Base-by-base conservation (phyloP, 2,888 invertebrate genomes). In the Oscheius sp. region DNA sequence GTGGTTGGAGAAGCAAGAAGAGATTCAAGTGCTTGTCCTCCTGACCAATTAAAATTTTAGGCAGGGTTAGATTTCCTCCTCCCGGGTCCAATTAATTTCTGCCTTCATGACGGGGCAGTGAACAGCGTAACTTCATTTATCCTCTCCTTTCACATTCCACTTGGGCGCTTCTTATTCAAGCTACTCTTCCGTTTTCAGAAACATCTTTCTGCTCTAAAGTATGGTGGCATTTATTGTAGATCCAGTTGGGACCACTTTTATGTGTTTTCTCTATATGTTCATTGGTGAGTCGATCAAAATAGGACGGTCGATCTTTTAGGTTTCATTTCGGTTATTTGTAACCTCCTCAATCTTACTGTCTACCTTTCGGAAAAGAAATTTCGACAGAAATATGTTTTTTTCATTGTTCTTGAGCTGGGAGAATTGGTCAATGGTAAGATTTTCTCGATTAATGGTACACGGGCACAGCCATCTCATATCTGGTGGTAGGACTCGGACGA, bases 381-480 rank as follows among this genome's bases (percentile, higher is more conserved):
- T 12, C 45, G 82, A 12, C 73, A 52, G 45, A 84, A 83, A 43
- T 83, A 82, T 59, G 41, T 83, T 21, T 77, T 81, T 23, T 78
- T 81, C 53, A 73, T 83, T 43, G 79, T 78, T n/a, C 56, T 84
- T 6, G 84, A 84, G 58, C 16, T 72, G 16, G 84, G 84, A 56
- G 84, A 84, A 52, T 56, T 84, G 18, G 49, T 84, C 9, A 82
- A 84, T 66, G 84, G 84, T 72, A 13, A 49, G 16, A n/a, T 35
- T 3, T 35, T 18, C 49, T 49, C 5, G 16, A 16, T 49, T 49
- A 35, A 35, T 9, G 35, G 5, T 9, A n/a, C 5, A 35, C 35
- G 9, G 9, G n/a, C 13, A 5, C 23, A 55, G 55, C 55, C 13
- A 25, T 55, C 25, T 16, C 55, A 3, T 55, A 55, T 21, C 13